A percentile compares a stretch with the other conserved stretches of the same genome.
These are phyloP conservation scores for Hepsetus odoe DNA, from an alignment of 2,113 vertebrate genomes.

Conservation along the genomic window DNA sequence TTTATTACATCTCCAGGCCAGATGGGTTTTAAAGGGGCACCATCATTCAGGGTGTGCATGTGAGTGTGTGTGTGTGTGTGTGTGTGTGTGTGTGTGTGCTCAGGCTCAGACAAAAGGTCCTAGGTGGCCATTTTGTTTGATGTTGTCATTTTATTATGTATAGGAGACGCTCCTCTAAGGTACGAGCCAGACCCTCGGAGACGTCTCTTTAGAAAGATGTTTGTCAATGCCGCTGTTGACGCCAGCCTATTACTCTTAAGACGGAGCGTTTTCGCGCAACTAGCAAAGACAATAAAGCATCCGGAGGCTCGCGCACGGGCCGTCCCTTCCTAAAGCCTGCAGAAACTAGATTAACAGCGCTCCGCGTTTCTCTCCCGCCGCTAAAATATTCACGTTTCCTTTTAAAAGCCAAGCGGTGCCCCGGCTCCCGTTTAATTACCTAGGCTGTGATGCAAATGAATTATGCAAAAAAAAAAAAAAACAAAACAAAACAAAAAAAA, in stretches of 20 bases:
- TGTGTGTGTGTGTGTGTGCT: conserved; percentile 57
- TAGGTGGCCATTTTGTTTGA: conserved; percentile 69
- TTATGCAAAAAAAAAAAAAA: conserved; percentile 70
- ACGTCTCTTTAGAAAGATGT: conserved; percentile 64
- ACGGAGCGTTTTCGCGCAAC: conserved; percentile 56
- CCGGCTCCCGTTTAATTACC: conserved; percentile 78
- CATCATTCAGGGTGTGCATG: conserved; percentile 72
- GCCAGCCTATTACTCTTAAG: conserved; percentile 63
- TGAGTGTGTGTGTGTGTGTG: no score
- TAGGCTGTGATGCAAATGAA: conserved; percentile 77
- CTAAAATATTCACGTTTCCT: conserved; percentile 81
- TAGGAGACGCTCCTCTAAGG: conserved; percentile 17
- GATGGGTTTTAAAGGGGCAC: conserved; percentile 96
- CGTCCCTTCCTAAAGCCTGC: no score
- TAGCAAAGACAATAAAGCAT: conserved; percentile 64
- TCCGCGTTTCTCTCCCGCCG: conserved; percentile 63
- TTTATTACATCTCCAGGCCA: conserved; percentile 99
- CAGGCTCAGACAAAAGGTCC: conserved; percentile 56
- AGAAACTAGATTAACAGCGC: conserved; percentile 66
- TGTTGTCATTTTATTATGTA: conserved; percentile 46
- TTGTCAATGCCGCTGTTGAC: conserved; percentile 57
- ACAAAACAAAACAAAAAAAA: no score
- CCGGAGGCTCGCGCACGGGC: no score
- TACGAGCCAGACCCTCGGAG: no score
- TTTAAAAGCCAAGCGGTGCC: conserved; percentile 72